A percentile compares a stretch with the other conserved stretches of the same genome.
phyloP scores from a whole-genome alignment of 2,797 vertebrate species.

The Staurois parvus region DNA sequence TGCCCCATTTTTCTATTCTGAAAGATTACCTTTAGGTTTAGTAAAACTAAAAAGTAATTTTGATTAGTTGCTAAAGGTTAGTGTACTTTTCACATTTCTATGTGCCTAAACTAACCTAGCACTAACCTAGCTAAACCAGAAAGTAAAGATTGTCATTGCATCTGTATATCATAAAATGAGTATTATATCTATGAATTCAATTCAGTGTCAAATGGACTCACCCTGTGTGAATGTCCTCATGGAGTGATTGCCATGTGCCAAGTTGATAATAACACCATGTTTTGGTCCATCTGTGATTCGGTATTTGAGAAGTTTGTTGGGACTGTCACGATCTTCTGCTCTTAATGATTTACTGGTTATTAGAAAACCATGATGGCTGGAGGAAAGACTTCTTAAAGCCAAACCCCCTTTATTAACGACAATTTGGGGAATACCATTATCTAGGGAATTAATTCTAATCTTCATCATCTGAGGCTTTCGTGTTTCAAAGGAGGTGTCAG shows the following conservation, averaged over 20 bases:
- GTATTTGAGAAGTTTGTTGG: slow-evolving; percentile 81
- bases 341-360: slow-evolving; percentile 84
- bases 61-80: too few relatives aligned
- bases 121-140: too few relatives aligned
- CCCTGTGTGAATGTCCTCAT: slow-evolving; percentile 85
- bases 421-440: slow-evolving; percentile 84
- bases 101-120: too few relatives aligned
- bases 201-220: slow-evolving; percentile 67
- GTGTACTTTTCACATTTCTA: too few relatives aligned
- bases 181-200: background rate
- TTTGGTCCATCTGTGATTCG: slow-evolving; percentile 76
- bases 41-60: too few relatives aligned
- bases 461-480: slow-evolving; percentile 84
- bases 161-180: background rate
- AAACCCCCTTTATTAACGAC: slow-evolving; percentile 83
- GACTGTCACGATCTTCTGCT: slow-evolving; percentile 83
- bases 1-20: too few relatives aligned
- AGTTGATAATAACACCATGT: slow-evolving; percentile 85
- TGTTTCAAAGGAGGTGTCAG: slow-evolving; percentile 82
- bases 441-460: slow-evolving; percentile 82
- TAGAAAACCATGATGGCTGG: slow-evolving; percentile 83
- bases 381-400: slow-evolving; percentile 78
- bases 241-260: slow-evolving; percentile 79
- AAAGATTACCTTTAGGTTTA: too few relatives aligned
- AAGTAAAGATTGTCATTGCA: background rate